A percentile compares a stretch with the other conserved stretches of the same genome.
Conservation (phyloP, 2,797 vertebrate species). For the Alca torda region DNA sequence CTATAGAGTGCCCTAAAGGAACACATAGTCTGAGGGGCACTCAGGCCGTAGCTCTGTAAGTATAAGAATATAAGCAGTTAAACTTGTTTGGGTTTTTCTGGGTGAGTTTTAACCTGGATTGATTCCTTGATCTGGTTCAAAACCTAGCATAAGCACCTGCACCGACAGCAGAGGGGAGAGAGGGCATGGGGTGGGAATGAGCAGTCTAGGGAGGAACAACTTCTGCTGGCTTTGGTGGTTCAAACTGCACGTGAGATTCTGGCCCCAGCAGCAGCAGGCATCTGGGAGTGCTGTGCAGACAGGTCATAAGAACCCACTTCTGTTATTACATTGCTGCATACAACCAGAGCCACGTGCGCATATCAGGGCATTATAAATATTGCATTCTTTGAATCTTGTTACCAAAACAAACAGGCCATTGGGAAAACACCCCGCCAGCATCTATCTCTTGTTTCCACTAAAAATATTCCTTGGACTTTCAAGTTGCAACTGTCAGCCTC, state of each 20-base stretch:
- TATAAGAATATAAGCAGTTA: background rate
- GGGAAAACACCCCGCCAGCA: conserved; percentile 20
- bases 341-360: background rate
- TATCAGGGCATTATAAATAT: conserved; percentile 51
- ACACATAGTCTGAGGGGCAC: background rate
- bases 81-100: background rate
- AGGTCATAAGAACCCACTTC: background rate
- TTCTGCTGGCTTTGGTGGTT: background rate
- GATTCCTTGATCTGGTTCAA: background rate
- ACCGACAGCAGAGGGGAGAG: background rate
- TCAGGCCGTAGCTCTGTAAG: background rate
- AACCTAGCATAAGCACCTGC: background rate
- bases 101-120: background rate
- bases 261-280: background rate
- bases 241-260: background rate
- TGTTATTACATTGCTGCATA: conserved; percentile 12
- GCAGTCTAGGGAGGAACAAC: background rate
- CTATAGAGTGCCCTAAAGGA: background rate
- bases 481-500: conserved; percentile 25
- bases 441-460: conserved; percentile 29
- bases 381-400: conserved; percentile 38
- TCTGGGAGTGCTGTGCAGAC: background rate
- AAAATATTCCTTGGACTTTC: conserved; percentile 47
- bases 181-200: background rate
- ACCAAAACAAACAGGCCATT: conserved; percentile 50